Evolutionary conservation across 2,113 vertebrate species (phyloP).

Genomic region (Perca schrenkii): DNA sequence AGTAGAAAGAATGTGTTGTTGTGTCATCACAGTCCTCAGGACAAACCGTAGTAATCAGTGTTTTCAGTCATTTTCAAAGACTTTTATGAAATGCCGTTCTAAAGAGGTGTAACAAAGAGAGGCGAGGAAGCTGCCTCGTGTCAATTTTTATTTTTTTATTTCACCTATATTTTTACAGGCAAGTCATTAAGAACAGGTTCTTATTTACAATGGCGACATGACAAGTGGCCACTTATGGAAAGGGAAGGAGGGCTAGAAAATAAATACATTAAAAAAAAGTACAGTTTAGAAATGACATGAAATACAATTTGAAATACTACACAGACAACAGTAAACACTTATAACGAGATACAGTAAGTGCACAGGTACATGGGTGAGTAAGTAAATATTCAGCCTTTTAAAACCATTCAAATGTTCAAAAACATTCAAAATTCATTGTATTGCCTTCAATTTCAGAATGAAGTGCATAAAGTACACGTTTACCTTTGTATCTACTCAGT

Average conservation of each 20-base stretch:
- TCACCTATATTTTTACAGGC: too few relatives aligned
- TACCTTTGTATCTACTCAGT: too few relatives aligned
- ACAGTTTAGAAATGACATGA: too few relatives aligned
- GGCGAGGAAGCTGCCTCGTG: background rate
- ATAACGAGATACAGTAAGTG: too few relatives aligned
- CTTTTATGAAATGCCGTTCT: background rate
- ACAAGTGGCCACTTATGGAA: too few relatives aligned
- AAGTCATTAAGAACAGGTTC: too few relatives aligned
- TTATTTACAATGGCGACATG: too few relatives aligned
- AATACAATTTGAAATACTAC: background rate
- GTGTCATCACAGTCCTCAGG: background rate
- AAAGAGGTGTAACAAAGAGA: background rate
- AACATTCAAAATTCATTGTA: background rate
- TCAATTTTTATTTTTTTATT: background rate
- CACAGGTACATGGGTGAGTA: too few relatives aligned
- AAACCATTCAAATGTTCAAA: background rate
- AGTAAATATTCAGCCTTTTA: too few relatives aligned
- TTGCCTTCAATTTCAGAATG: background rate
- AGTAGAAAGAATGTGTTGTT: background rate
- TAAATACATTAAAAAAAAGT: too few relatives aligned
- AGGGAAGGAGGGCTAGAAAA: too few relatives aligned
- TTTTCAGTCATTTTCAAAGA: slow-evolving; percentile 9
- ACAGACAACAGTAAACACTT: too few relatives aligned
- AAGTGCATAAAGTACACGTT: background rate
- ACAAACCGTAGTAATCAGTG: slow-evolving; percentile 15